phyloP scores from a whole-genome alignment of 2,113 vertebrate species.

The western clawed frog (Xenopus tropicalis) region DNA sequence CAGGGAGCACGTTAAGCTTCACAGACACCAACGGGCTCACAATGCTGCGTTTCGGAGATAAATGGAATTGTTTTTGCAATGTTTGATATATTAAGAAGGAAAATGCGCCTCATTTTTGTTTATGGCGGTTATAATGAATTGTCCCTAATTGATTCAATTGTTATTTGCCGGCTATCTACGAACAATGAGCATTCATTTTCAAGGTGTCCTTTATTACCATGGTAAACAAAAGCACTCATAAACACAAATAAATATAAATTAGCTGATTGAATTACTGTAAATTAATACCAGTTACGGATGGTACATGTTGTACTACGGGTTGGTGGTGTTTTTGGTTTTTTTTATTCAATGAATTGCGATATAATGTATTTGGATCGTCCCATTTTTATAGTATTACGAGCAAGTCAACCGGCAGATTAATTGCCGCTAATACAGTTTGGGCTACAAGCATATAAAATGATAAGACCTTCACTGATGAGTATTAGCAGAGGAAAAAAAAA shows the following conservation, averaged over 20 bases:
- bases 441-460: not conserved
- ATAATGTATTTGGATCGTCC: not conserved
- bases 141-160: slow-evolving; percentile 33
- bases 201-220: slow-evolving; percentile 17
- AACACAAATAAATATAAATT: slow-evolving; percentile 9
- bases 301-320: not conserved
- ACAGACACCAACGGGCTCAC: not conserved
- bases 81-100: slow-evolving; percentile 9
- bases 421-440: not conserved
- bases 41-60: not conserved
- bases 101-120: not conserved
- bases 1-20: slow-evolving; percentile 2
- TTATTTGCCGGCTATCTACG: not conserved
- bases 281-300: not conserved
- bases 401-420: not conserved
- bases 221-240: slow-evolving; percentile 27
- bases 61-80: slow-evolving; percentile 6
- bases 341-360: not conserved
- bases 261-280: slow-evolving; percentile 13
- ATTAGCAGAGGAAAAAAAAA: not conserved
- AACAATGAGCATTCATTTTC: slow-evolving; percentile 12
- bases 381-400: not conserved
- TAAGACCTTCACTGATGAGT: not conserved
- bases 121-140: slow-evolving; percentile 12
- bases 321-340: not conserved